Percentiles rank a stretch among this genome's conserved stretches.
Evolutionary conservation across 2,888 invertebrate species (phyloP).

Genomic region (Desoria tigrina): DNA sequence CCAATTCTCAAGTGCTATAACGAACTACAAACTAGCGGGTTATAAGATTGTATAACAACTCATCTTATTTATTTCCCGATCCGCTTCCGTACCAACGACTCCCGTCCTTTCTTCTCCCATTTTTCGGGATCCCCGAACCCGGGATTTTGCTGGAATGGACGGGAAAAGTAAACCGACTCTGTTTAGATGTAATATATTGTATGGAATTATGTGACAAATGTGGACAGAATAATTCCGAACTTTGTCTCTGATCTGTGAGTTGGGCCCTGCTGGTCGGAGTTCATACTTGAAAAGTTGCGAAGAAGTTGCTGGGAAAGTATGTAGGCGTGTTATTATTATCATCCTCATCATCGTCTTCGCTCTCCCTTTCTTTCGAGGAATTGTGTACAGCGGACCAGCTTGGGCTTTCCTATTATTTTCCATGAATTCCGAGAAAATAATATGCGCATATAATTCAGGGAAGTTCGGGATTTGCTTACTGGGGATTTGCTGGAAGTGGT

Average conservation of each 20-base stretch:
- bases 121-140: no score
- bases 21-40: no score
- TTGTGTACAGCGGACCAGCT: no score
- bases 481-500: no score
- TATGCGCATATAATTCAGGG: constrained; percentile 20
- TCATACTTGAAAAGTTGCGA: neutral
- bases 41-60: neutral
- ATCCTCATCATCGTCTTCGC: no score
- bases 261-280: neutral
- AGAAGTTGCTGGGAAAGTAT: neutral
- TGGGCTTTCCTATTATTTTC: neutral
- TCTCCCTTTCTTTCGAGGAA: no score
- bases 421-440: neutral
- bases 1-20: no score
- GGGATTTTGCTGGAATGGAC: no score
- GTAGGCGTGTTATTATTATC: neutral
- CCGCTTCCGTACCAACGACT: neutral
- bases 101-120: no score
- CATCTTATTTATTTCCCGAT: constrained; percentile 7
- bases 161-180: neutral
- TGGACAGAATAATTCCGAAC: constrained; percentile 14
- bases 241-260: neutral
- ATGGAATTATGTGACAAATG: constrained; percentile 15
- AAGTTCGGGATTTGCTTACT: no score
- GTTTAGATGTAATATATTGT: neutral